Conservation (phyloP, 2,888 invertebrate genomes). For the Conchocele bisecta region DNA sequence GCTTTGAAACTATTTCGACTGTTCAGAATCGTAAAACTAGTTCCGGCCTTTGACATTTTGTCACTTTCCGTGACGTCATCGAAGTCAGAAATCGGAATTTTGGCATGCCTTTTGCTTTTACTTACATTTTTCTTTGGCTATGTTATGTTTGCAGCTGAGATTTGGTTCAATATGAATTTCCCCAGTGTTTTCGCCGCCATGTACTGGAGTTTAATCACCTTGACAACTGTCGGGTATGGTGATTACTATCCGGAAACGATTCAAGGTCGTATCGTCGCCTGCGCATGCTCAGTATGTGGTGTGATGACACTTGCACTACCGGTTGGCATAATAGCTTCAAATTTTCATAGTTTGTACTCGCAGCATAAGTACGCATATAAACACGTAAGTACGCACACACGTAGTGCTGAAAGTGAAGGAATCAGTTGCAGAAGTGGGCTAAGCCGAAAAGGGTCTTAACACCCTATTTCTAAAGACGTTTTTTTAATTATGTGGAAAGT, state of each 20-base stretch:
- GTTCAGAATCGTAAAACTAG: background rate
- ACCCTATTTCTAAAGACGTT: no score
- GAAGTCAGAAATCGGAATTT: background rate
- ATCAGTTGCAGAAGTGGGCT: no score
- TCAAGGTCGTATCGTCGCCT: background rate
- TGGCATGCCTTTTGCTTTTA: background rate
- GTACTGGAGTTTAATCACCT: conserved; percentile 19
- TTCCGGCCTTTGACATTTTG: conserved; percentile 1
- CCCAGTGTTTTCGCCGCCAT: background rate
- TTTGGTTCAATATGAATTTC: background rate
- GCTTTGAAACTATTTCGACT: background rate
- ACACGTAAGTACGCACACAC: background rate
- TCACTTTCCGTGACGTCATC: background rate
- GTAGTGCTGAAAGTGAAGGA: no score
- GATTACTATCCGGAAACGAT: conserved; percentile 1
- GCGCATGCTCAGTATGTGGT: conserved; percentile 7
- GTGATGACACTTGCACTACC: conserved; percentile 11
- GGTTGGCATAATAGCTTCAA: conserved; percentile 14
- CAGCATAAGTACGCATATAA: conserved; percentile 1
- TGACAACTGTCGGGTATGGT: conserved; percentile 24
- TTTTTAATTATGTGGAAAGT: no score
- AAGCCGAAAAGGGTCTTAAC: no score
- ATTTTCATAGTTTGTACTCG: conserved; percentile 11
- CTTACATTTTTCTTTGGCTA: conserved; percentile 1
- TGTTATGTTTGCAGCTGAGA: conserved; percentile 3